Conservation (phyloP, 2,113 vertebrate species). For the Eretmochelys imbricata region DNA sequence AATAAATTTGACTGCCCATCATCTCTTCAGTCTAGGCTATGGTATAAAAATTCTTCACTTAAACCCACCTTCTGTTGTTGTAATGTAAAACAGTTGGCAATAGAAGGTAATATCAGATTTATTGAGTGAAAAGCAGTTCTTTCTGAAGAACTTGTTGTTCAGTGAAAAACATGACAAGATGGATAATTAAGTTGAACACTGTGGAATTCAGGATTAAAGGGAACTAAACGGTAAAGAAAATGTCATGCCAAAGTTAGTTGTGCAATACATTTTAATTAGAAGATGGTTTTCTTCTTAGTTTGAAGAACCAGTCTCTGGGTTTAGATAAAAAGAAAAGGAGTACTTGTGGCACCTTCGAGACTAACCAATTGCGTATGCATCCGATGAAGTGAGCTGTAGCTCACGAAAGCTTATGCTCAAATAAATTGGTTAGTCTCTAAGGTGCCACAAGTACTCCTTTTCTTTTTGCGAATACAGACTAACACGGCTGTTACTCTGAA, state of each 20-base stretch:
- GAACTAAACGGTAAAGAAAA: constrained; percentile 45
- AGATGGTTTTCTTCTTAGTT: constrained; percentile 47
- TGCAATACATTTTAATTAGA: constrained; percentile 55
- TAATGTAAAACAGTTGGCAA: constrained; percentile 66
- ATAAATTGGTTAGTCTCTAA: too few relatives aligned
- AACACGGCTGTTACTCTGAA: too few relatives aligned
- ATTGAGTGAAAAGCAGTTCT: constrained; percentile 66
- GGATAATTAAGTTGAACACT: constrained; percentile 56
- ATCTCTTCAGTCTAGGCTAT: constrained; percentile 51
- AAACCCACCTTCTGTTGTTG: constrained; percentile 59
- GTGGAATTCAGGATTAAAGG: constrained; percentile 60
- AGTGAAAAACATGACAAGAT: constrained; percentile 48
- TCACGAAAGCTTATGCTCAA: too few relatives aligned
- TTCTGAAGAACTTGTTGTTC: constrained; percentile 56
- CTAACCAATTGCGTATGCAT: too few relatives aligned
- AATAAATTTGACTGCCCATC: constrained; percentile 55
- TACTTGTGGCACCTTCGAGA: too few relatives aligned
- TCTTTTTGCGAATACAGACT: too few relatives aligned
- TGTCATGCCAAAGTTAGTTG: constrained; percentile 13
- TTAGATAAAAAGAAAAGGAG: not conserved
- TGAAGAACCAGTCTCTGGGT: constrained; percentile 43
- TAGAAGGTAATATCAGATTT: constrained; percentile 63
- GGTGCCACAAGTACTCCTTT: too few relatives aligned
- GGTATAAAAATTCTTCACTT: constrained; percentile 68
- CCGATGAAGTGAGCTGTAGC: too few relatives aligned